phyloP scores from a whole-genome alignment of 2,113 vertebrate genomes.

The Melanerpes formicivorus region DNA sequence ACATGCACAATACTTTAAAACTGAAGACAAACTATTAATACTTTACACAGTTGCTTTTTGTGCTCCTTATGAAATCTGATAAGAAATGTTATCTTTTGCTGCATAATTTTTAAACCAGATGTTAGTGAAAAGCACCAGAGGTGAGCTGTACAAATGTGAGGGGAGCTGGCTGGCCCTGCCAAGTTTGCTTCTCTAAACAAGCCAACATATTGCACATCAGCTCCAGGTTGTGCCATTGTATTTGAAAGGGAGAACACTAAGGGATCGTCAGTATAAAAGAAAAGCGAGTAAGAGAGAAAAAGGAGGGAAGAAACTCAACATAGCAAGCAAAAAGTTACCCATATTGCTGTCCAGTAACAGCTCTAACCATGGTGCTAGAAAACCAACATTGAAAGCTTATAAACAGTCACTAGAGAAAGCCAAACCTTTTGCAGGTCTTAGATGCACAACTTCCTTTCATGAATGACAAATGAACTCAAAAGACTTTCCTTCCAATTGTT shows the following conservation, averaged over 20 bases:
- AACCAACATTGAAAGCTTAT: neutral
- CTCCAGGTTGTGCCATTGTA: neutral
- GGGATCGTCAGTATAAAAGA: neutral
- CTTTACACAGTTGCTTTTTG: neutral
- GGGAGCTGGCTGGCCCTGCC: neutral
- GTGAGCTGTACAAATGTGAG: neutral
- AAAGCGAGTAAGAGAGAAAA: neutral
- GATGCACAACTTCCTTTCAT: neutral
- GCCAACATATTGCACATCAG: accelerated
- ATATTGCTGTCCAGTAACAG: neutral
- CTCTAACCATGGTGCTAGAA: neutral
- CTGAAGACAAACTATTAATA: neutral
- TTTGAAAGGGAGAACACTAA: neutral
- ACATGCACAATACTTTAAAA: neutral
- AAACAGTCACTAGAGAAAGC: neutral
- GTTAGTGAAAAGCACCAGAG: neutral
- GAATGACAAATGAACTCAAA: neutral
- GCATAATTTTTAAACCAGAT: neutral
- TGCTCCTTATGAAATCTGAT: neutral
- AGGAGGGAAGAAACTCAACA: neutral
- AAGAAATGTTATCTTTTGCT: neutral
- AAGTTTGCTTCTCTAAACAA: neutral
- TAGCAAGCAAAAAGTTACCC: neutral
- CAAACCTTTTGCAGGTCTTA: neutral
- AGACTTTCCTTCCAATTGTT: neutral